Percentiles rank a stretch among this genome's conserved stretches.
Conservation (phyloP, 37 sponge, comb jelly and placozoan genomes). For the Oopsacas minuta region DNA sequence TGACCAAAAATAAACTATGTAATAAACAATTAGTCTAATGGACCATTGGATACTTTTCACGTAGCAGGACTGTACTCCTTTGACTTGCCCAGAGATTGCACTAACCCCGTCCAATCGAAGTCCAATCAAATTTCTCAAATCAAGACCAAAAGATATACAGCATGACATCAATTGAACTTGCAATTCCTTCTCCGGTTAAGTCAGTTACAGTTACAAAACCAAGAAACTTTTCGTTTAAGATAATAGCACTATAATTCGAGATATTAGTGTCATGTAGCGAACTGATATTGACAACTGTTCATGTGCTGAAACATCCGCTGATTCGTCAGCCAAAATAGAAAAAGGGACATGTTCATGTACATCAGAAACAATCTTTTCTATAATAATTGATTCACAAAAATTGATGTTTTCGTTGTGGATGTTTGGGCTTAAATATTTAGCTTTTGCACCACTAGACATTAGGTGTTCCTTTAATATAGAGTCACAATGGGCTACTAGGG, state of each 20-base stretch:
- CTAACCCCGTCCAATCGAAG: too few relatives aligned
- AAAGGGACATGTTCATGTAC: neutral
- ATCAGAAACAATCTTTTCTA: neutral
- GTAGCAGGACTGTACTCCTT: too few relatives aligned
- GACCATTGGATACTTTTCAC: too few relatives aligned
- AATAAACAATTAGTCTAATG: too few relatives aligned
- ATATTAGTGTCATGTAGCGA: neutral
- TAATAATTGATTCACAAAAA: conserved; percentile 10
- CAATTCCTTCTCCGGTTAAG: too few relatives aligned
- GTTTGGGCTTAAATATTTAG: conserved; percentile 16
- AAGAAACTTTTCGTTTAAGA: neutral
- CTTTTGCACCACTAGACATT: conserved; percentile 2
- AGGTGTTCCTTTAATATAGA: neutral
- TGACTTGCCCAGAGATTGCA: too few relatives aligned
- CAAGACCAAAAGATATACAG: too few relatives aligned
- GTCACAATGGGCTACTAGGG: too few relatives aligned
- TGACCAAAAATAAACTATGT: too few relatives aligned
- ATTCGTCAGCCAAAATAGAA: conserved; percentile 17
- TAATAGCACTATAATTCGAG: neutral
- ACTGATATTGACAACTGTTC: conserved; percentile 18
- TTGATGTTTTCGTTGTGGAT: neutral
- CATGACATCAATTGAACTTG: too few relatives aligned
- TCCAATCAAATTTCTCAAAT: too few relatives aligned
- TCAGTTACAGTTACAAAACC: too few relatives aligned
- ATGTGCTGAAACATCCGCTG: conserved; percentile 18